phyloP scores from a whole-genome alignment of 2,888 invertebrate genomes.

The Craniophora ligustri region DNA sequence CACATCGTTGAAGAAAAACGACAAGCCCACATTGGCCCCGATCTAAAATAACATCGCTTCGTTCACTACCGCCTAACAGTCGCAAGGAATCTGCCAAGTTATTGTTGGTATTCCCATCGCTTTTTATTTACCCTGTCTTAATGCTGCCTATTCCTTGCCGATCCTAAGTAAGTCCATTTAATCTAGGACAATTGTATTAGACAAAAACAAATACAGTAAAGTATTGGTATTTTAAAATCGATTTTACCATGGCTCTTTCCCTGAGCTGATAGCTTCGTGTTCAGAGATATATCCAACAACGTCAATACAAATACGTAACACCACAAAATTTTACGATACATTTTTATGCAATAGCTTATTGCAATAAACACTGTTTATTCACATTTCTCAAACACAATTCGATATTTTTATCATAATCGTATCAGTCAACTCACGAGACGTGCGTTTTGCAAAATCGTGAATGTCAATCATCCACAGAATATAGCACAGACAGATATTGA shows the following conservation, averaged over 20 bases:
- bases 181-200: background rate
- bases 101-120: conserved; percentile 52
- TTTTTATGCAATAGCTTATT: conserved; percentile 71
- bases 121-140: conserved; percentile 12
- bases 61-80: conserved; percentile 58
- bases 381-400: conserved; percentile 76
- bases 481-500: background rate
- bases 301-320: conserved; percentile 91
- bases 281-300: conserved; percentile 90
- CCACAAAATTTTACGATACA: conserved; percentile 89
- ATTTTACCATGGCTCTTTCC: conserved; percentile 93
- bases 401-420: conserved; percentile 62
- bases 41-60: conserved; percentile 75
- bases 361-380: conserved; percentile 70
- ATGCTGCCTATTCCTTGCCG: background rate
- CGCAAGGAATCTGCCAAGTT: conserved; percentile 60
- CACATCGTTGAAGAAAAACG: conserved; percentile 64
- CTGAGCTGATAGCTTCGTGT: conserved; percentile 91
- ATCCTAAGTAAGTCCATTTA: background rate
- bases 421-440: conserved; percentile 64
- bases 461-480: conserved; percentile 45
- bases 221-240: conserved; percentile 69
- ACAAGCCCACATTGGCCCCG: conserved; percentile 68
- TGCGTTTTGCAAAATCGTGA: conserved; percentile 64
- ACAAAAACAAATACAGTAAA: conserved; percentile 22